Percentiles rank a stretch among this genome's conserved stretches.
phyloP scores from a whole-genome alignment of 2,888 invertebrate genomes.

The Tetranychus piercei region DNA sequence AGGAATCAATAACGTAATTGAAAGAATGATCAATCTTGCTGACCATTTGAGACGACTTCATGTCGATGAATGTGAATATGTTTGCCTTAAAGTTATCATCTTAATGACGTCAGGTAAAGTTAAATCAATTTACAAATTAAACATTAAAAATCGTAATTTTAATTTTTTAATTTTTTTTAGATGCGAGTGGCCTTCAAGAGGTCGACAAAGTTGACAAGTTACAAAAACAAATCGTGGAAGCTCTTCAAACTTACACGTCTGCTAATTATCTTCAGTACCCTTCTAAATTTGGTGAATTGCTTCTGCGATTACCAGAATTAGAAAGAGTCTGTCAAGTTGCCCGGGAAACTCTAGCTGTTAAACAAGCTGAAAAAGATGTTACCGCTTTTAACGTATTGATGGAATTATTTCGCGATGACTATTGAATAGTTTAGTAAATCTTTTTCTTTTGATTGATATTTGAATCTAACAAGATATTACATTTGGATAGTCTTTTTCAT shows the following conservation, averaged over 20 bases:
- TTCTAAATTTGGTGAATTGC: conserved; percentile 80
- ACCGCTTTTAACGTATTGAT: conserved; percentile 82
- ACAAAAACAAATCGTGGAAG: conserved; percentile 80
- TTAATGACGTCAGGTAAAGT: conserved; percentile 67
- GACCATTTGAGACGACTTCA: conserved; percentile 70
- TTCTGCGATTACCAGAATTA: conserved; percentile 78
- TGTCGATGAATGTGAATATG: conserved; percentile 87
- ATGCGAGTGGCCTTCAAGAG: conserved; percentile 76
- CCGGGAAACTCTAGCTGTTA: conserved; percentile 71
- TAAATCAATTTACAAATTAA: not conserved
- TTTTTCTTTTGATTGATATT: not conserved
- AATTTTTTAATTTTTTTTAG: conserved; percentile 37
- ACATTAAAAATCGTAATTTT: not conserved
- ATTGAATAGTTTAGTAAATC: conserved; percentile 31
- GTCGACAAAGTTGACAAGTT: conserved; percentile 82
- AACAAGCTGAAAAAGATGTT: conserved; percentile 71
- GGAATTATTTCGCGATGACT: conserved; percentile 82
- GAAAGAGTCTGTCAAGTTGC: conserved; percentile 86
- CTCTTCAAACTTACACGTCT: conserved; percentile 73
- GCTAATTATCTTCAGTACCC: conserved; percentile 78
- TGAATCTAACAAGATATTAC: no score
- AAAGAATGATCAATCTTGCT: conserved; percentile 81
- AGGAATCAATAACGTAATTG: conserved; percentile 52
- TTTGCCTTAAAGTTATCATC: conserved; percentile 84
- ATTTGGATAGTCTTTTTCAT: not conserved